Base-by-base conservation (phyloP, 2,113 vertebrate species). In the Neoarius graeffei region DNA sequence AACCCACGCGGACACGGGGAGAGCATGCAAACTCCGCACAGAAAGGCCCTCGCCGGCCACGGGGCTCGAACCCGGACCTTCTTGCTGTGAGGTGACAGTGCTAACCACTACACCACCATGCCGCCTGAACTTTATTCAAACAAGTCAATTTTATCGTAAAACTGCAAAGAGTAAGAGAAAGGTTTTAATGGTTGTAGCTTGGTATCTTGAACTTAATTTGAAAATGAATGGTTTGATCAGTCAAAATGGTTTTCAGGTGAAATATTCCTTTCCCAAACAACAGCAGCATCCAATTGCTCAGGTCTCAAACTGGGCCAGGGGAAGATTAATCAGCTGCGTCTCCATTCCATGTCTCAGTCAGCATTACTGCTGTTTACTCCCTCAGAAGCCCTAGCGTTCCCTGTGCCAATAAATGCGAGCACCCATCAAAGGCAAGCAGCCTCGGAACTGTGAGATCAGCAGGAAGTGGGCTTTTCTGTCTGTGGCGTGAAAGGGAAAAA, bases 381-480 rank as follows among this genome's bases (percentile, higher is more conserved):
- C 90, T 93, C 94, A 93, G 94, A 92, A 80, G 94, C 91, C 93
- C 92, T 90, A 91, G 90, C 93, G 93, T 92, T 93, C 92, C 92
- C 92, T 73, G 91, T 93, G 94, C 69, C 48, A 95, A 95, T 95
- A 96, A 96, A 95, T 94, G 95, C 87, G 88, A 54, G 76, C 69
- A 73, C 87, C 91, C 92, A 94, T 95, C 94, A 95, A 96, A 90
- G 95, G 92, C 87, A 90, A 90, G 73, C 86, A 88, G 90, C 94
- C 91, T 94, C 92, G 93, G 93, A 94, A 92, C 92, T 93, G 93
- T 94, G 93, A 95, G 91, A 92, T 94, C 92, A 93, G 93, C 89
- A 93, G 95, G 94, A 95, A 95, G 94, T 94, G 92, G 94, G 93
- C 94, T 95, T 88, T 95, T 94, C 95, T 93, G 94, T 93, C 93